These are phyloP conservation scores for Drosophila algonquin DNA, from an alignment of 2,888 invertebrate genomes.

Conservation along the genomic window DNA sequence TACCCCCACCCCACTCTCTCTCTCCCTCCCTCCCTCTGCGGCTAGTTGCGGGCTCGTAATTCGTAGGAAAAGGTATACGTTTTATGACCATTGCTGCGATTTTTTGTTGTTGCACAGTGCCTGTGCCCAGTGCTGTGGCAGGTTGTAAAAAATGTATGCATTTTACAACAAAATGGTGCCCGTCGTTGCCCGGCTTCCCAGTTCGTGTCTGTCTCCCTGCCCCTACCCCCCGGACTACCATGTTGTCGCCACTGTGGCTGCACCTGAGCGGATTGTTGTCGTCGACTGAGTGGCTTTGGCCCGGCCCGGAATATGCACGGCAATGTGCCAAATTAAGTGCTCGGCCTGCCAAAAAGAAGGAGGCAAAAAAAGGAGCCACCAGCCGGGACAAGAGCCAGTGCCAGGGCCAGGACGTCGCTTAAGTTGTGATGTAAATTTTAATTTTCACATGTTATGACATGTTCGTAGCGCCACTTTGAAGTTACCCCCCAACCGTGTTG, in stretches of 20 bases:
- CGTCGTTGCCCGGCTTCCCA: constrained; percentile 45
- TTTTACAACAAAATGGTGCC: constrained; percentile 59
- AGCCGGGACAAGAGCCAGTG: constrained; percentile 32
- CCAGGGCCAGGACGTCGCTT: constrained; percentile 57
- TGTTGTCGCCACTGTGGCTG: constrained; percentile 66
- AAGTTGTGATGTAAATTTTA: constrained; percentile 77
- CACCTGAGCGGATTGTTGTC: constrained; percentile 56
- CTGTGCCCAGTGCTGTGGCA: constrained; percentile 21
- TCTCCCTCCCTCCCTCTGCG: constrained; percentile 20
- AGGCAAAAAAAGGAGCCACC: not conserved
- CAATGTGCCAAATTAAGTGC: constrained; percentile 77
- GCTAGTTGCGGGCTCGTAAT: constrained; percentile 50
- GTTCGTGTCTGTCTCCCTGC: not conserved
- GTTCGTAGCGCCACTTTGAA: constrained; percentile 60
- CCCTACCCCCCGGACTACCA: constrained; percentile 9
- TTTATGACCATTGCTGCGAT: constrained; percentile 62
- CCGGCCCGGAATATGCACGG: constrained; percentile 41
- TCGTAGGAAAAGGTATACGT: constrained; percentile 57
- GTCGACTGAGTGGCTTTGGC: constrained; percentile 52
- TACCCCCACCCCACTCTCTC: not conserved
- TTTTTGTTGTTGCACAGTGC: constrained; percentile 12
- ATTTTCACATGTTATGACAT: constrained; percentile 75
- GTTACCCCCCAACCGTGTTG: constrained; percentile 18
- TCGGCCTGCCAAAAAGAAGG: constrained; percentile 46
- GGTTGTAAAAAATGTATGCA: constrained; percentile 68